Evolutionary conservation across 2,888 invertebrate genomes (phyloP).

Genomic region (Cartodere bifasciata): DNA sequence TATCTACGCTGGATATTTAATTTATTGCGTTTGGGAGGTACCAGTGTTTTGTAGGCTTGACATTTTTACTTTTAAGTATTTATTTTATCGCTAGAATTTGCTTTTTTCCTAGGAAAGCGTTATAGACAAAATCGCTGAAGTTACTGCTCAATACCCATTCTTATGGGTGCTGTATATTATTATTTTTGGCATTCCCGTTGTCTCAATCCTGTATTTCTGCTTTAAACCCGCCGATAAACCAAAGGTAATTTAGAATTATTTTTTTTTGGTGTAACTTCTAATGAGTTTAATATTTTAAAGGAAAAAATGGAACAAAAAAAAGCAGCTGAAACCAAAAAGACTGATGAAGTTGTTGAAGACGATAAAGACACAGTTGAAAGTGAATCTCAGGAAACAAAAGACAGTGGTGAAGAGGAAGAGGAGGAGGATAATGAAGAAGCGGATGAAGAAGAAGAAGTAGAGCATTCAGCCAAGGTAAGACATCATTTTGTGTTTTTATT

Average conservation of each 20-base stretch:
- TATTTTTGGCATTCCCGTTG: conserved; percentile 64
- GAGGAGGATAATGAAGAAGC: conserved; percentile 23
- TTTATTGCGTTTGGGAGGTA: conserved; percentile 57
- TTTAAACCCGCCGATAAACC: conserved; percentile 42
- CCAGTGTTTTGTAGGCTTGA: conserved; percentile 9
- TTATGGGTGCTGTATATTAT: conserved; percentile 79
- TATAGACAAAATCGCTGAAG: conserved; percentile 59
- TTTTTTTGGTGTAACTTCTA: conserved; percentile 1
- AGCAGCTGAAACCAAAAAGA: conserved; percentile 52
- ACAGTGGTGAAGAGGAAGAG: conserved; percentile 24
- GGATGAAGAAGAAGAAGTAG: conserved; percentile 24
- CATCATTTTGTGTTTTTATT: not conserved
- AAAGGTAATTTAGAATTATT: conserved; percentile 18
- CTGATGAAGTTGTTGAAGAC: conserved; percentile 49
- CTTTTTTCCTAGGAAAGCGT: conserved; percentile 56
- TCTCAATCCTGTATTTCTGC: conserved; percentile 69
- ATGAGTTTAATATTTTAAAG: conserved; percentile 4
- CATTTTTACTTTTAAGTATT: conserved; percentile 4
- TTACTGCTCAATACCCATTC: conserved; percentile 79
- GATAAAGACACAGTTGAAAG: conserved; percentile 38
- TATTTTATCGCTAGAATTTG: conserved; percentile 14
- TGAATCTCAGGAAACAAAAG: conserved; percentile 24
- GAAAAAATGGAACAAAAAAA: conserved; percentile 7
- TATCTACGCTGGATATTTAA: conserved; percentile 56
- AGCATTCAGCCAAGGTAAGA: conserved; percentile 16